Evolutionary conservation across 2,888 invertebrate genomes (phyloP), one percentile per base, ranked within the genome.

Genomic region (Morinoia aosen): DNA sequence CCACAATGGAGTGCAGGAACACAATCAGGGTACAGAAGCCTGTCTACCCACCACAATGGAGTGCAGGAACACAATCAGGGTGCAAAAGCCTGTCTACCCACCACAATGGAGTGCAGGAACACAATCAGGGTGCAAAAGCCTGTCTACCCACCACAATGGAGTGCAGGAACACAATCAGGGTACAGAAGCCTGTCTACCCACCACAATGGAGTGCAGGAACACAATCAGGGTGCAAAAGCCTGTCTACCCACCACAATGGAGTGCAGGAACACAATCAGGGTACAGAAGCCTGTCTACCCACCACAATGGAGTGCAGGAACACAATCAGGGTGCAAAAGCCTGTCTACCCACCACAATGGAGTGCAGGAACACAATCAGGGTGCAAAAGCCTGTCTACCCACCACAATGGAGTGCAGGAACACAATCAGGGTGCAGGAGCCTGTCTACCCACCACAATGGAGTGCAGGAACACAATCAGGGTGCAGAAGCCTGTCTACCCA

Each of bases 331-430:
- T 64, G 64, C 64, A 64, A 33, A 14, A 61, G 3, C 61, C 61
- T 61, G 61, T 19, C 48, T 61, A 76, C 76, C 33, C 76, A 76
- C 76, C 76, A 76, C 76, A 76, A 76, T 76, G 61, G 95, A 94
- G 88, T 97, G 97, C 64, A 97, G 95, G 57, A 94, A 48, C 40
- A 96, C 96, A 39, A 97, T 95, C n/a, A 96, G 95, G 0, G 97
- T 96, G 14, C 97, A 95, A 12, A 8, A 48, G 48, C 48, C 48
- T 48, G 39, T 19, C 40, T 64, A 95, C 97, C 96, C 96, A 97
- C 97, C 76, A 97, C 96, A 61, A 95, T 95, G 76, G 95, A 94
- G 88, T 97, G 97, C 64, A 97, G 95, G 57, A 94, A 56, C 48
- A 96, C 96, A 33, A 97, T 95, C 39, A 96, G 95, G 0, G 97